Evolutionary conservation across 2,113 vertebrate species (phyloP).

Genomic region (Apodemus speciosus): DNA sequence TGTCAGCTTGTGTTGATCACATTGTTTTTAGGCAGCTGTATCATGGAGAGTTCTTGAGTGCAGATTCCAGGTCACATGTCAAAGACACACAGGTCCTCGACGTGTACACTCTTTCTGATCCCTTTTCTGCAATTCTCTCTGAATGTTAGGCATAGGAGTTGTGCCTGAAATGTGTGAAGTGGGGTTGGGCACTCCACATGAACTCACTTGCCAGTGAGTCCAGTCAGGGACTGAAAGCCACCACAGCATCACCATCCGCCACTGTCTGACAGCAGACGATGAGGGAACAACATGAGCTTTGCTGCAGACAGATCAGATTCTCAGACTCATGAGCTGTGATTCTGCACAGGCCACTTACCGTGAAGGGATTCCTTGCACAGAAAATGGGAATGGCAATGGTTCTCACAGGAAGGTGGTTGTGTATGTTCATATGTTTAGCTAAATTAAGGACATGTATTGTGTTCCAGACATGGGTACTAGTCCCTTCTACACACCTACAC

Average conservation of each 20-base stretch:
- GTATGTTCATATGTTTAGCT: not conserved
- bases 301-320: not conserved
- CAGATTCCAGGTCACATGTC: not conserved
- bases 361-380: not conserved
- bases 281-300: not conserved
- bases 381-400: not conserved
- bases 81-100: not conserved
- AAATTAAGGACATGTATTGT: not conserved
- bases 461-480: not conserved
- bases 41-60: not conserved
- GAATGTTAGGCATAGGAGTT: not conserved
- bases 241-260: rapidly evolving
- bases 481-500: not conserved
- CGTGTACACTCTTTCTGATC: not conserved
- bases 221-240: not conserved
- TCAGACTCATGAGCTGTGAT: not conserved
- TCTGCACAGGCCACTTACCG: not conserved
- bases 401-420: not conserved
- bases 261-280: not conserved
- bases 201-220: rapidly evolving
- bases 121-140: not conserved
- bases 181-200: not conserved
- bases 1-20: not conserved
- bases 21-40: not conserved
- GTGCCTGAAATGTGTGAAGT: not conserved